A percentile compares a stretch with the other conserved stretches of the same genome.
phyloP scores from a whole-genome alignment of 2,888 invertebrate genomes.

The Agrypnus murinus region DNA sequence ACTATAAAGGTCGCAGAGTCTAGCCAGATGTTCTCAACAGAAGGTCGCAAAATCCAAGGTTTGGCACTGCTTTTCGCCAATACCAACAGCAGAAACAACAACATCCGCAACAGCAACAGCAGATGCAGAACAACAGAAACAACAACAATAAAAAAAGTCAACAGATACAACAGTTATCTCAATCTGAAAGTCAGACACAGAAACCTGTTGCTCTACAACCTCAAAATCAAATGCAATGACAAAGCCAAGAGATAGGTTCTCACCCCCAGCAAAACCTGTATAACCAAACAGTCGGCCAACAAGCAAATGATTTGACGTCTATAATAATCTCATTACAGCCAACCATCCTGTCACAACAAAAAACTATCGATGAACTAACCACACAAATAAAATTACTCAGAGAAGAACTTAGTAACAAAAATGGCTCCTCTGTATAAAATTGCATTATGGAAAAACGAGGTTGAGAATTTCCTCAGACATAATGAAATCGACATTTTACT shows the following conservation, averaged over 20 bases:
- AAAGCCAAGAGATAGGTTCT: slow-evolving; percentile 5
- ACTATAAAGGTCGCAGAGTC: slow-evolving; percentile 27
- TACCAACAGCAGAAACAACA: too few species aligned
- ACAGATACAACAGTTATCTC: not conserved
- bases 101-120: not conserved
- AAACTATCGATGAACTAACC: slow-evolving; percentile 3
- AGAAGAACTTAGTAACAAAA: too few species aligned
- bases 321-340: slow-evolving; percentile 8
- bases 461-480: too few species aligned
- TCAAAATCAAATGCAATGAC: not conserved
- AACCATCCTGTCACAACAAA: not conserved
- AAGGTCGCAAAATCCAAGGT: not conserved
- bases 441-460: too few species aligned
- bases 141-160: not conserved
- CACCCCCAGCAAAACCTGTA: too few species aligned
- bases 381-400: not conserved
- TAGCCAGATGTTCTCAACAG: slow-evolving; percentile 21
- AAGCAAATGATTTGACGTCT: slow-evolving; percentile 8
- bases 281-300: too few species aligned
- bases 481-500: too few species aligned
- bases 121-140: slow-evolving; percentile 4
- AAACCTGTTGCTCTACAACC: not conserved
- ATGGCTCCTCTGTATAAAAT: too few species aligned
- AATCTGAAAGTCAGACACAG: not conserved
- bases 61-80: too few species aligned